Evolutionary conservation across 1,140 invertebrate species (phyloP).

Genomic region (Pseudobourletiella spinata): DNA sequence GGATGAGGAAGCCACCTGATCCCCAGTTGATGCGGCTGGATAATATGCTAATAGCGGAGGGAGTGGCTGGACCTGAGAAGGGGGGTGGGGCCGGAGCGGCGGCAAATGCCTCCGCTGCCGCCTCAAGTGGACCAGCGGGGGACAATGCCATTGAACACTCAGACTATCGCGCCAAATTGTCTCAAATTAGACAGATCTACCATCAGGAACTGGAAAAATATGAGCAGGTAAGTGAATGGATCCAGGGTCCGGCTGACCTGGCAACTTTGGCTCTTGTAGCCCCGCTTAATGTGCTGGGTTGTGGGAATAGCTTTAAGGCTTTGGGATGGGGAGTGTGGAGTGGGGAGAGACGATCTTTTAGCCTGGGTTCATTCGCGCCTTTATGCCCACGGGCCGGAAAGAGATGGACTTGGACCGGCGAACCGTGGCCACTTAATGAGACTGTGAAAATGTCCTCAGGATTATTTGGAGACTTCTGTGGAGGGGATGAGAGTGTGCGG

Average conservation of each 20-base stretch:
- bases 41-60: conserved; percentile 99
- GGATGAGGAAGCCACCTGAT: conserved; percentile 97
- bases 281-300: too few species aligned
- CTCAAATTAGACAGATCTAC: conserved; percentile 98
- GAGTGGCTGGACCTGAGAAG: conserved; percentile 95
- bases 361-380: too few species aligned
- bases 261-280: too few species aligned
- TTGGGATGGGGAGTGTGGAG: too few species aligned
- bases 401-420: too few species aligned
- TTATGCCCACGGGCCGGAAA: too few species aligned
- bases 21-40: conserved; percentile 97
- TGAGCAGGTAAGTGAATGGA: conserved; percentile 64
- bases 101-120: conserved; percentile 79
- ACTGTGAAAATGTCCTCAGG: too few species aligned
- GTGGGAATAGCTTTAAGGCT: background rate
- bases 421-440: too few species aligned
- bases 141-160: conserved; percentile 98
- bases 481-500: too few species aligned
- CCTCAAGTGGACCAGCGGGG: conserved; percentile 52
- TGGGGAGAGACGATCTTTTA: too few species aligned
- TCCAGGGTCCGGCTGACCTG: too few species aligned
- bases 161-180: conserved; percentile 95
- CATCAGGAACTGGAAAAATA: conserved; percentile 80
- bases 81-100: conserved; percentile 85
- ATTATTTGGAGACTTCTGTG: too few species aligned